Conservation (phyloP, 2,888 invertebrate genomes). For the Fragum fragum region DNA sequence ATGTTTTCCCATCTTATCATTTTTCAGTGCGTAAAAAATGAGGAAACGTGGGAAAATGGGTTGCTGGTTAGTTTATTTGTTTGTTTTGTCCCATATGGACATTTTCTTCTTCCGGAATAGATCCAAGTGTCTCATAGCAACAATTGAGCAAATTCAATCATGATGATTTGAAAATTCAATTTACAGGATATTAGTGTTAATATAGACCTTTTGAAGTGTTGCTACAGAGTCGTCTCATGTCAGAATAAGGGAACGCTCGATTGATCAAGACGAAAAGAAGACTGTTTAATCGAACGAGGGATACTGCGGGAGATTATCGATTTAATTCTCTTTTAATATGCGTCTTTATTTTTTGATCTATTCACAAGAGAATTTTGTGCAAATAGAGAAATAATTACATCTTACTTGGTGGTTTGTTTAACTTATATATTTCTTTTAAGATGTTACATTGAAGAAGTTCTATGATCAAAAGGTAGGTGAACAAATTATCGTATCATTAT, state of each 20-base stretch:
- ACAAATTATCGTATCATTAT: not conserved
- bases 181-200: too few relatives aligned
- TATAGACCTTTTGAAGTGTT: not conserved
- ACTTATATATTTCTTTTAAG: not conserved
- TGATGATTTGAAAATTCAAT: too few relatives aligned
- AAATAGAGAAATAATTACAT: not conserved
- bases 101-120: too few relatives aligned
- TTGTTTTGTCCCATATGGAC: too few relatives aligned
- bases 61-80: too few relatives aligned
- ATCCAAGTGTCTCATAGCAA: too few relatives aligned
- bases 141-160: too few relatives aligned
- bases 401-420: slow-evolving; percentile 1
- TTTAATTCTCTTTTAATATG: not conserved
- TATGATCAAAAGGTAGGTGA: not conserved
- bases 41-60: too few relatives aligned
- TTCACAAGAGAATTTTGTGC: not conserved
- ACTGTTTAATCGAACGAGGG: not conserved
- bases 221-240: not conserved
- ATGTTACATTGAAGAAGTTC: not conserved
- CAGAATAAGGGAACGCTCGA: not conserved
- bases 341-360: slow-evolving; percentile 3
- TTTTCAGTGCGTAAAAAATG: too few relatives aligned
- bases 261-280: not conserved
- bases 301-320: not conserved
- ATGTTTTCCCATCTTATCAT: too few relatives aligned